Conservation (phyloP, 2,888 invertebrate species). For the Crocallis elinguaria region DNA sequence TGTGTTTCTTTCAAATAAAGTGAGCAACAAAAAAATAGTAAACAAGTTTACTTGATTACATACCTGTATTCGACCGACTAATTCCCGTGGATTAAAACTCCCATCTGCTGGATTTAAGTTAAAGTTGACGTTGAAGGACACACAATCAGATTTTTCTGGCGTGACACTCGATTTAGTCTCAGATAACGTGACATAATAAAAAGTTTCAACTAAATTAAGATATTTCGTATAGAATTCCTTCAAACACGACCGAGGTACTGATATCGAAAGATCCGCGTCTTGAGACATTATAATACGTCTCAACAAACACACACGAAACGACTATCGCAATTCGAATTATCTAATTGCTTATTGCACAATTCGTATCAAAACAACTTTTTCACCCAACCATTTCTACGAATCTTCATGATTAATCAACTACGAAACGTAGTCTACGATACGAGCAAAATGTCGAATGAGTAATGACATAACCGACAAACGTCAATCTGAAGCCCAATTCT, state of each 20-base stretch:
- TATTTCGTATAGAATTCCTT: slow-evolving; percentile 75
- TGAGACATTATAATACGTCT: slow-evolving; percentile 70
- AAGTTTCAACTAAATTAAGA: slow-evolving; percentile 79
- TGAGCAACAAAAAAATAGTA: not conserved
- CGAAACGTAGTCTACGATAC: too few relatives aligned
- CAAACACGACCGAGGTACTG: slow-evolving; percentile 74
- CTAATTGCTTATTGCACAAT: slow-evolving; percentile 75
- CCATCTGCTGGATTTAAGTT: slow-evolving; percentile 75
- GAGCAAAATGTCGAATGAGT: too few relatives aligned
- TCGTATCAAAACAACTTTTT: slow-evolving; percentile 62
- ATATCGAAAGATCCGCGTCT: slow-evolving; percentile 70
- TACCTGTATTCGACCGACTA: slow-evolving; percentile 76
- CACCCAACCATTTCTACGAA: slow-evolving; percentile 19
- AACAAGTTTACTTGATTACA: slow-evolving; percentile 32
- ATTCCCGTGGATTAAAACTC: slow-evolving; percentile 69
- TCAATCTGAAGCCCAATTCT: too few relatives aligned
- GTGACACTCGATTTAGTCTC: slow-evolving; percentile 66
- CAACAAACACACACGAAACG: slow-evolving; percentile 53
- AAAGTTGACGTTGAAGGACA: slow-evolving; percentile 74
- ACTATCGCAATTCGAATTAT: slow-evolving; percentile 59
- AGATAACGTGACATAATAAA: slow-evolving; percentile 79
- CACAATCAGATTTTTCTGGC: slow-evolving; percentile 69
- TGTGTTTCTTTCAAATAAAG: not conserved
- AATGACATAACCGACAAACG: slow-evolving; percentile 14
- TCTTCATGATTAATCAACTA: not conserved